Base-by-base conservation (phyloP, 2,797 vertebrate species). In the Taeniopygia guttata region DNA sequence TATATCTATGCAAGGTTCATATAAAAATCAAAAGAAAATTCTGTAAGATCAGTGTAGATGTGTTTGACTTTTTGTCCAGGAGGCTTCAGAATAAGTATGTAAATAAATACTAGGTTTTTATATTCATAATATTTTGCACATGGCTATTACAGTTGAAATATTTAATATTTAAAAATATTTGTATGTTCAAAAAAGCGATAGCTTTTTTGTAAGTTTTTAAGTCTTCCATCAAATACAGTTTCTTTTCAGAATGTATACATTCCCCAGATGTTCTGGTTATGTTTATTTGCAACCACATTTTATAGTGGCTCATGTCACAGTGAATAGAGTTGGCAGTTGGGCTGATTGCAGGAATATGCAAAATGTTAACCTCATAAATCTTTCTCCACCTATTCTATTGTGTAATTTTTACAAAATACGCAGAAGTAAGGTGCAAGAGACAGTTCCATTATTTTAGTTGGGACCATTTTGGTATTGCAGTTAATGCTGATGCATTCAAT, bases 221-320 rank as follows among this genome's bases (percentile, higher is more conserved):
- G 32, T 69, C 42, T 93, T 94, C 16, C 32, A 30, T 55, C 48
- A 48, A 81, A 51, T 80, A 45, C 16, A 32, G 0, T 69, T 81
- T 90, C 5, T 78, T 75, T 73, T 58, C 42, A 69, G 87, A 79
- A 56, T 9, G 5, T 12, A 10, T n/a, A 7, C 5, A 2, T 62
- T 86, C 20, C 36, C n/a, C 55, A 75, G 76, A 68, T 86, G 25
- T 84, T 70, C 59, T 72, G 40, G 10, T 54, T 78, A 3, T 27
- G n/a, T 88, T 94, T 91, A 58, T 92, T 91, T 92, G 56, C 49
- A 91, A 68, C 26, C 46, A 36, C 62, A 10, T 78, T 90, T 94
- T 91, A 7, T 45, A 66, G 55, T 4, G 4, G 43, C 52, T 90
- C 10, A 13, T 49, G 36, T 95, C 89, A 59, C 23, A 69, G 51